Evolutionary conservation across 2,888 invertebrate genomes (phyloP).

Genomic region (Sinelater perroti): DNA sequence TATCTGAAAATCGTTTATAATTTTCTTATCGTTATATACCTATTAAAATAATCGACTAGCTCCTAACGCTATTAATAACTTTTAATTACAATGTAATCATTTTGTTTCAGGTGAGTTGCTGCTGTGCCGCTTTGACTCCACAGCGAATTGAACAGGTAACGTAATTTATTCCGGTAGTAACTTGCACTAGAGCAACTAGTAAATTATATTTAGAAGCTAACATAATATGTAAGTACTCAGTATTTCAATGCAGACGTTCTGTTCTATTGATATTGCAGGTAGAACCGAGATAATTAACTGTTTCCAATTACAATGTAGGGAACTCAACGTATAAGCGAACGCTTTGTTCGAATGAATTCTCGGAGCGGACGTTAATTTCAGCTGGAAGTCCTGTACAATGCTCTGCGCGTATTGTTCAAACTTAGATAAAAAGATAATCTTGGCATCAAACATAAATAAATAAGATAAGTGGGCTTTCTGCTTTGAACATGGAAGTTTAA

Average conservation of each 20-base stretch:
- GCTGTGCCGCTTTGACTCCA: background rate
- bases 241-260: too few relatives aligned
- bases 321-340: slow-evolving; percentile 1
- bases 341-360: slow-evolving; percentile 15
- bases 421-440: slow-evolving; percentile 4
- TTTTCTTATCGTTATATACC: too few relatives aligned
- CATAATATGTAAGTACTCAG: too few relatives aligned
- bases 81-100: slow-evolving; percentile 5
- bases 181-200: too few relatives aligned
- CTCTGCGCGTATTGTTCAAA: slow-evolving; percentile 3
- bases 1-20: too few relatives aligned
- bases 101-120: slow-evolving; percentile 15
- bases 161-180: too few relatives aligned
- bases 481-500: too few relatives aligned
- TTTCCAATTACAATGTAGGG: slow-evolving; percentile 2
- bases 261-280: too few relatives aligned
- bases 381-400: slow-evolving; percentile 11
- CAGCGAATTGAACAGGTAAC: slow-evolving; percentile 4
- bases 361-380: slow-evolving; percentile 15
- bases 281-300: slow-evolving; percentile 12
- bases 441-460: slow-evolving; percentile 1
- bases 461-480: background rate
- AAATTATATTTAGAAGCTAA: too few relatives aligned
- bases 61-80: too few relatives aligned
- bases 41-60: too few relatives aligned